A percentile compares a stretch with the other conserved stretches of the same genome.
These are phyloP conservation scores for Gadus chalcogrammus DNA, from an alignment of 2,113 vertebrate species.

Conservation along the genomic window DNA sequence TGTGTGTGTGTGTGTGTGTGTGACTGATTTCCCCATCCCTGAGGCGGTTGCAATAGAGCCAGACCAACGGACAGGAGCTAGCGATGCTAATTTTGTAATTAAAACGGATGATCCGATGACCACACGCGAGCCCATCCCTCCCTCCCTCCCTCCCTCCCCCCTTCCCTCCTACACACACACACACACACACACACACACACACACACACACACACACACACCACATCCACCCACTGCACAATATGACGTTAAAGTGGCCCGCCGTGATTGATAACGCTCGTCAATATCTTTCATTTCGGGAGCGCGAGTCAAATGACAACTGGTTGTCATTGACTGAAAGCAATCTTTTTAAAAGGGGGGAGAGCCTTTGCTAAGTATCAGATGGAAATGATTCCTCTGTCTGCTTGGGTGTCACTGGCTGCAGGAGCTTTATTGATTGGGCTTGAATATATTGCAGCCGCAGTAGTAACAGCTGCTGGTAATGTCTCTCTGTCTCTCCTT, in stretches of 20 bases:
- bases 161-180: slow-evolving; percentile 40
- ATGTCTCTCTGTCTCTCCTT: slow-evolving; percentile 68
- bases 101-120: slow-evolving; percentile 70
- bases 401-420: slow-evolving; percentile 85
- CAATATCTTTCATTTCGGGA: slow-evolving; percentile 79
- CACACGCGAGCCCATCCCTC: slow-evolving; percentile 56
- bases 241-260: slow-evolving; percentile 56
- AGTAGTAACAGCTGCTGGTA: slow-evolving; percentile 84
- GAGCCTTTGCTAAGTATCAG: slow-evolving; percentile 88
- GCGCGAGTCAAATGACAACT: slow-evolving; percentile 85
- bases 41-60: slow-evolving; percentile 38
- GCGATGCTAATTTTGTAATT: slow-evolving; percentile 74
- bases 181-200: too few species aligned
- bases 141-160: slow-evolving; percentile 1
- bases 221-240: slow-evolving; percentile 1
- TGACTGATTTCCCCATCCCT: slow-evolving; percentile 38
- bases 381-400: slow-evolving; percentile 86
- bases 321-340: slow-evolving; percentile 86
- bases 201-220: too few species aligned
- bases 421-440: slow-evolving; percentile 87
- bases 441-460: slow-evolving; percentile 83
- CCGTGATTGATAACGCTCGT: slow-evolving; percentile 77
- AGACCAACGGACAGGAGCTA: slow-evolving; percentile 36
- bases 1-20: slow-evolving; percentile 3
- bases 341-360: slow-evolving; percentile 92